These are phyloP conservation scores for Tuberolachnus salignus DNA, from an alignment of 2,888 invertebrate species.

Conservation along the genomic window DNA sequence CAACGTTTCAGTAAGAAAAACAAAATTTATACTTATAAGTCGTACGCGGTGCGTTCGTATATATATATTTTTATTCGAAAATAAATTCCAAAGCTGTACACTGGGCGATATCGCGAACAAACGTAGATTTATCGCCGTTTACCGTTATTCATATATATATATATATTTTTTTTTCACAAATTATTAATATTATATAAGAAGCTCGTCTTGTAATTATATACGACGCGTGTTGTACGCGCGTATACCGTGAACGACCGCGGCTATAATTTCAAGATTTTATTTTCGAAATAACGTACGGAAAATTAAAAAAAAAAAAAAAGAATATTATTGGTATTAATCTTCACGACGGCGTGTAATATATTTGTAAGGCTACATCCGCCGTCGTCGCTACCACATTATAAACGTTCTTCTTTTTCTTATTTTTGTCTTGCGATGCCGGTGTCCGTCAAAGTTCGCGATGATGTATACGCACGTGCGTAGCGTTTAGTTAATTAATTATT, in stretches of 20 bases:
- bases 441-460: no score
- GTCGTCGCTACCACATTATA: neutral
- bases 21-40: no score
- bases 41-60: no score
- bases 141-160: no score
- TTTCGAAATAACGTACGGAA: no score
- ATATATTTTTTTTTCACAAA: neutral
- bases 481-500: constrained; percentile 1
- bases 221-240: no score
- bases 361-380: neutral
- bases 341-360: neutral
- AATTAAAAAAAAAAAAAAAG: no score
- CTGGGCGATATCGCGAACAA: neutral
- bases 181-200: neutral
- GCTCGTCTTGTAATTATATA: no score
- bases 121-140: neutral
- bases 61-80: neutral
- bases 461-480: neutral
- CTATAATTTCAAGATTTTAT: neutral
- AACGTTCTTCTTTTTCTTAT: neutral
- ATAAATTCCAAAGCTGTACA: neutral
- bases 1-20: no score
- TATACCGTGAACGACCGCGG: neutral
- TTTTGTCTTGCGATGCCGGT: no score
- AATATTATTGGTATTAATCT: neutral